These are phyloP conservation scores for Bathynomus jamesi DNA, from an alignment of 1,140 invertebrate genomes.

Conservation along the genomic window DNA sequence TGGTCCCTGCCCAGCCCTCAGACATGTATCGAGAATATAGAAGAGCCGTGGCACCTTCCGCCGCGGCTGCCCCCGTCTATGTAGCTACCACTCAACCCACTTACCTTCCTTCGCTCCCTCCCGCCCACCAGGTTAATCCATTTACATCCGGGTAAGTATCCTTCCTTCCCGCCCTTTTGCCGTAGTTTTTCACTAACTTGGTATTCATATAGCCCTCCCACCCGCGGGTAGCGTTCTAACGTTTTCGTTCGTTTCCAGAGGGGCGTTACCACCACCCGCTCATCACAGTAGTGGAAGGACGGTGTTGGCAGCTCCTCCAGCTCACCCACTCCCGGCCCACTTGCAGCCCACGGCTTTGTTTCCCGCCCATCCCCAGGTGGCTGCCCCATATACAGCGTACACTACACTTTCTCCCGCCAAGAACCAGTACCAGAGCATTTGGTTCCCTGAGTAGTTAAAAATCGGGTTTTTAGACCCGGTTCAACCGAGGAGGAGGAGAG, in stretches of 20 bases:
- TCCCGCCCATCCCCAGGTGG: conserved; percentile 55
- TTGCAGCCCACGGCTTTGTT: conserved; percentile 61
- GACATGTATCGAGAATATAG: conserved; percentile 35
- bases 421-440: conserved; percentile 61
- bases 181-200: conserved; percentile 45
- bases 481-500: not conserved
- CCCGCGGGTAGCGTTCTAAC: no score
- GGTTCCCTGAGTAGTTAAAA: conserved; percentile 67
- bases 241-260: conserved; percentile 50
- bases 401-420: conserved; percentile 64
- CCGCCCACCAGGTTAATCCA: conserved; percentile 38
- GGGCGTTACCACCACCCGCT: conserved; percentile 69
- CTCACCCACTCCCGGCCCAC: conserved; percentile 74
- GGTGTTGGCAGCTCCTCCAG: conserved; percentile 56
- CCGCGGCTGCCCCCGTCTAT: conserved; percentile 49
- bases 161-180: conserved; percentile 43
- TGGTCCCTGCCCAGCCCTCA: not conserved
- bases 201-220: not conserved
- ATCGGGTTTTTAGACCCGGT: no score
- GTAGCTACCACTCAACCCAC: conserved; percentile 51
- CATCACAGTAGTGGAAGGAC: conserved; percentile 69
- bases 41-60: conserved; percentile 19
- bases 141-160: conserved; percentile 40
- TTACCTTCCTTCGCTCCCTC: conserved; percentile 44
- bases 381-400: conserved; percentile 48